phyloP scores from a whole-genome alignment of 2,113 vertebrate genomes.

The Microcebus murinus region DNA sequence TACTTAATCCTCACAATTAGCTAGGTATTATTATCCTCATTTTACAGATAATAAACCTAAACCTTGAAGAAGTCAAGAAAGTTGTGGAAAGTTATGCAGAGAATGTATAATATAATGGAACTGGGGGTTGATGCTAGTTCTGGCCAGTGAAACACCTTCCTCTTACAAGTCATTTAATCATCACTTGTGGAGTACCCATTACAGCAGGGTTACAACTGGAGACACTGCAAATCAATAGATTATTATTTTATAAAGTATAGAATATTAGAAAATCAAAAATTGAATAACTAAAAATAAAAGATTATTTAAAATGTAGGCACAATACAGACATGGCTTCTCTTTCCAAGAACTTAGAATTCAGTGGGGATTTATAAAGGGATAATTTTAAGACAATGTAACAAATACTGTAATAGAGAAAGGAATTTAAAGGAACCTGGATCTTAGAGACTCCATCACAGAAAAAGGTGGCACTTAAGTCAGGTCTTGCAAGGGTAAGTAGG shows the following conservation, averaged over 20 bases:
- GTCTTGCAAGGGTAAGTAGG: neutral
- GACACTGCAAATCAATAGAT: neutral
- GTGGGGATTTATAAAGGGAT: neutral
- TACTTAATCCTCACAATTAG: conserved; percentile 50
- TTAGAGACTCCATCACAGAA: neutral
- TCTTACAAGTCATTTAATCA: neutral
- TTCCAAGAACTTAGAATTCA: neutral
- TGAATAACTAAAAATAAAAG: neutral
- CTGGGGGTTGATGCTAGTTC: neutral
- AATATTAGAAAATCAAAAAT: neutral
- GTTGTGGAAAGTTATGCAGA: neutral
- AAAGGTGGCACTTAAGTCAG: neutral
- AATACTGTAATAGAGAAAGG: neutral
- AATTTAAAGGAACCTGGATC: neutral
- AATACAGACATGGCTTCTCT: neutral
- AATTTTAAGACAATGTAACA: neutral
- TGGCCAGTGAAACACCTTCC: neutral
- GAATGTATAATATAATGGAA: neutral
- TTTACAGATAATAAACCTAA: conserved; percentile 65
- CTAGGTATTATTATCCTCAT: conserved; percentile 43
- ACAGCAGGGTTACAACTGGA: neutral
- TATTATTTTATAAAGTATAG: neutral
- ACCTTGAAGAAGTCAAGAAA: conserved; percentile 48
- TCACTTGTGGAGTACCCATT: neutral
- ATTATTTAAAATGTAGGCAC: neutral